Base-by-base conservation (phyloP, 2,888 invertebrate species). In the Pollenia griseotomentosa region DNA sequence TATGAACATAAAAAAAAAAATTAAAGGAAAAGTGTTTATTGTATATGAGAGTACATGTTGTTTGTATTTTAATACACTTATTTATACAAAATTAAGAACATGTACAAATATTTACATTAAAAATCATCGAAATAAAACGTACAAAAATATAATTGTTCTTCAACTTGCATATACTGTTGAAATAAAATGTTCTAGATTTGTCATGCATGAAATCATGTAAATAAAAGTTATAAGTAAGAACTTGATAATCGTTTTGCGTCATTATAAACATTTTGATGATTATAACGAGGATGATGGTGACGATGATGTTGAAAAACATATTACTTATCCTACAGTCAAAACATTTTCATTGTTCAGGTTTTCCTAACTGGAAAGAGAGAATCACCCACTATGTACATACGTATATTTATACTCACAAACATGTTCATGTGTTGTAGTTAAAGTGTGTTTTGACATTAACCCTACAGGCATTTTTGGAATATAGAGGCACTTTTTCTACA, bases 71-170 rank as follows among this genome's bases (percentile, higher is more conserved):
- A 12, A 33, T 59, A 51, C 8, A 79, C n/a, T 14, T 16, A 53
- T 63, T 53, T 63, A 70, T 70, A 55, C 5, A 61, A 75, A 85
- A 74, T 75, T 80, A 80, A 85, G 79, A 63, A 40, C 53, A 71
- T 46, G 42, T 40, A 59, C 16, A 68, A 74, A 82, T 79, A 79
- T 86, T 83, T 79, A 59, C 70, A 71, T 57, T 70, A 51, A 79
- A 70, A 86, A 83, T 83, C 75, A 86, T 70, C 79, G 65, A 79
- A 86, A 75, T 70, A 80, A 79, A 83, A 80, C 23, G 40, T 14
- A 63, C 23, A 70, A 46, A 46, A 70, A 53, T 2, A 33, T 70
- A 61, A 70, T 63, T 83, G 44, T 75, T 23, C 33, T 44, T 12
- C 40, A 81, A 55, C 63, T 55, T 53, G 19, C 42, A 42, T 66